Percentiles rank a stretch among this genome's conserved stretches.
Conservation (phyloP, 1,140 invertebrate species). For the Heliconius hewitsoni region DNA sequence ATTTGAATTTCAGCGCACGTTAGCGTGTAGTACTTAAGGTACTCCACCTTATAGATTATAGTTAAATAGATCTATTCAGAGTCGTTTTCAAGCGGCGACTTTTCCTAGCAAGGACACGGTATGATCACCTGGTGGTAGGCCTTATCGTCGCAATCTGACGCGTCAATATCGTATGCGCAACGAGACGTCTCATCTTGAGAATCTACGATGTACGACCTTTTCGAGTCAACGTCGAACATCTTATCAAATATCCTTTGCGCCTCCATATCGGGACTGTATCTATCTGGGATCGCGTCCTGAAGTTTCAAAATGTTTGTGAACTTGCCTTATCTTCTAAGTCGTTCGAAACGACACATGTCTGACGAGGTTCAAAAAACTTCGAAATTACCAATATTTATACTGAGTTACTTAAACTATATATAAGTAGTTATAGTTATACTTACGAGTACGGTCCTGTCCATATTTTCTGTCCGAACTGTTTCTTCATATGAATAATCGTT, state of each 20-base stretch:
- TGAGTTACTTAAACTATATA: background rate
- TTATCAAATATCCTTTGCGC: constrained; percentile 80
- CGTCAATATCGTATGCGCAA: constrained; percentile 76
- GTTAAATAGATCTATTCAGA: background rate
- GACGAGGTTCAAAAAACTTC: background rate
- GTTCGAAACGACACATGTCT: background rate
- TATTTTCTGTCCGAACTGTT: constrained; percentile 64
- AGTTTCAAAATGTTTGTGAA: constrained; percentile 70
- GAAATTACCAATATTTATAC: constrained; percentile 3
- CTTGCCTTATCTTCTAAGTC: background rate
- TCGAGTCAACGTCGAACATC: constrained; percentile 79
- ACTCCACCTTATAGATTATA: background rate
- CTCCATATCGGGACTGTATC: constrained; percentile 80
- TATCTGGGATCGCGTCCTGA: constrained; percentile 78
- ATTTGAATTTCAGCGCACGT: background rate
- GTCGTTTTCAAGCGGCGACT: constrained; percentile 10
- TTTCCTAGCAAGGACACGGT: constrained; percentile 18
- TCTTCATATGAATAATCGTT: constrained; percentile 75
- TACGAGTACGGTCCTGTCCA: constrained; percentile 73
- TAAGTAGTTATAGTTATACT: constrained; percentile 45
- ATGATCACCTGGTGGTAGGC: constrained; percentile 74
- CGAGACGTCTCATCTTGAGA: constrained; percentile 70
- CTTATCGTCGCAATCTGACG: constrained; percentile 78
- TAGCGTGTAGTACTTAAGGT: background rate
- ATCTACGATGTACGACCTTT: constrained; percentile 73